These are phyloP conservation scores for Sympetrum striolatum DNA, from an alignment of 2,888 invertebrate genomes.

Conservation along the genomic window DNA sequence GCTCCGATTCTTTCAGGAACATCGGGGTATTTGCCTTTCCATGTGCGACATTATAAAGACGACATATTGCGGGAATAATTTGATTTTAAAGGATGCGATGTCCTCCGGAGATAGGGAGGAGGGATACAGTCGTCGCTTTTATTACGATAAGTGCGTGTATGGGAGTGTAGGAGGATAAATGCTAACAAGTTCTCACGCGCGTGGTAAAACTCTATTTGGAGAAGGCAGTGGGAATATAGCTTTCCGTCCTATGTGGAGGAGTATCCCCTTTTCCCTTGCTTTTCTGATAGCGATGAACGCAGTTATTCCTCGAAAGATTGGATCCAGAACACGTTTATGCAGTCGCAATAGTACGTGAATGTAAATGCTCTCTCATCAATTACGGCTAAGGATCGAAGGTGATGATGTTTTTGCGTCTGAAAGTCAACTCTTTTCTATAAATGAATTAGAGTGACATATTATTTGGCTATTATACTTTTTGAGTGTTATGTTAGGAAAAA, in stretches of 20 bases:
- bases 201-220: not conserved
- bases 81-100: not conserved
- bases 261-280: too few species aligned
- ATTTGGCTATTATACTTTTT: too few species aligned
- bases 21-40: not conserved
- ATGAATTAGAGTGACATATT: too few species aligned
- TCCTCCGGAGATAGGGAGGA: not conserved
- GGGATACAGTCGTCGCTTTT: not conserved
- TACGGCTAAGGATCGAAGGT: too few species aligned
- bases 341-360: too few species aligned
- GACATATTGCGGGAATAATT: not conserved
- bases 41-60: not conserved
- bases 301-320: too few species aligned
- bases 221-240: not conserved
- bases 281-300: too few species aligned
- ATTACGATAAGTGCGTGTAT: not conserved
- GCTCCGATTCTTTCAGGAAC: not conserved
- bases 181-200: not conserved
- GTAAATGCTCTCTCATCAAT: too few species aligned
- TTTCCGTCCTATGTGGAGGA: not conserved
- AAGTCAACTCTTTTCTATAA: too few species aligned
- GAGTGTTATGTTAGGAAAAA: too few species aligned
- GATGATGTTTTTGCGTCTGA: too few species aligned
- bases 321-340: too few species aligned
- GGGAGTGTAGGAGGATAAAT: not conserved